Conservation (phyloP, 2,888 invertebrate genomes). For the Pseudococcus jackbeardsleyi region DNA sequence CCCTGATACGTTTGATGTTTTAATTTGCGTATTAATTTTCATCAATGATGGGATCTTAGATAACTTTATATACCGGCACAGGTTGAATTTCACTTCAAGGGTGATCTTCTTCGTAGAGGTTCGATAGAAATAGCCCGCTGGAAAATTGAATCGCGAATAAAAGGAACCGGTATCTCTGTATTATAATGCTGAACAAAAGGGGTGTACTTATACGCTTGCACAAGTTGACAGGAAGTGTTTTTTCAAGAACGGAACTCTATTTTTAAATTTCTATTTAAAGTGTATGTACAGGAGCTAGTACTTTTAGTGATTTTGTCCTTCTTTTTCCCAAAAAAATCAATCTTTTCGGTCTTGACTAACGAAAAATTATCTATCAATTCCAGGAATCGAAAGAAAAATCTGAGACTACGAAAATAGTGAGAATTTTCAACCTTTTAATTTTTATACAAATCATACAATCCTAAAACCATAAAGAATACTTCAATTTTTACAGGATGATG, state of each 20-base stretch:
- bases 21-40: not conserved
- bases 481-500: too few species aligned
- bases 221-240: constrained; percentile 44
- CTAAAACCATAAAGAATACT: too few species aligned
- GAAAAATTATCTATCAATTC: too few species aligned
- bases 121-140: not conserved
- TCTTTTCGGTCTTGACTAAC: too few species aligned
- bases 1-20: not conserved
- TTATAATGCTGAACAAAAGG: not conserved
- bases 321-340: too few species aligned
- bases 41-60: not conserved
- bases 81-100: constrained; percentile 20
- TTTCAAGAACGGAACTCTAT: constrained; percentile 16
- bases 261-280: constrained; percentile 27
- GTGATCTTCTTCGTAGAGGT: not conserved
- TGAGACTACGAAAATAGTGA: too few species aligned
- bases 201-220: not conserved
- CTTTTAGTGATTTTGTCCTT: too few species aligned
- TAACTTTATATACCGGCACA: not conserved
- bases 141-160: not conserved
- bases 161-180: not conserved
- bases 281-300: not conserved
- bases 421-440: too few species aligned
- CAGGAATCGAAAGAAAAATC: too few species aligned
- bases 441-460: too few species aligned